These are phyloP conservation scores for Chymomyza caudatula DNA, from an alignment of 2,888 invertebrate genomes.

Conservation along the genomic window DNA sequence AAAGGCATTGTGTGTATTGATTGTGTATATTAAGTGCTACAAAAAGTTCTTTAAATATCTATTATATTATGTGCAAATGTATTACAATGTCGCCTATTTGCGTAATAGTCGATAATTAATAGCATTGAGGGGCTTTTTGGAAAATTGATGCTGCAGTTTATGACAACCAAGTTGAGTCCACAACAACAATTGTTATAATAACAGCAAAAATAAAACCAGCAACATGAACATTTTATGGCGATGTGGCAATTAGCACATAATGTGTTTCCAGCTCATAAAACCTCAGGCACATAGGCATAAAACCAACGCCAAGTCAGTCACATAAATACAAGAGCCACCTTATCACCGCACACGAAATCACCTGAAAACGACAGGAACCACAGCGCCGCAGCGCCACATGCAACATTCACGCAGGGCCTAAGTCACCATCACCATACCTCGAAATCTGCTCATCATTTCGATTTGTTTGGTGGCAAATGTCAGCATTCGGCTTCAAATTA, in stretches of 20 bases:
- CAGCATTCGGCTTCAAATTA: constrained; percentile 70
- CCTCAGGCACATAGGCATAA: constrained; percentile 24
- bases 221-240: constrained; percentile 46
- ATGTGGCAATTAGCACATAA: constrained; percentile 51
- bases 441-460: constrained; percentile 3
- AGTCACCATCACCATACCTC: neutral
- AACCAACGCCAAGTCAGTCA: constrained; percentile 48
- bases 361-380: constrained; percentile 13
- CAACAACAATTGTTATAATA: constrained; percentile 2
- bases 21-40: neutral
- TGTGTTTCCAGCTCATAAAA: constrained; percentile 28
- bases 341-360: constrained; percentile 4
- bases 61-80: neutral
- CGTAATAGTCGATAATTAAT: neutral
- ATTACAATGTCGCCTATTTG: no score
- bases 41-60: neutral
- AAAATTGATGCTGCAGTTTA: neutral
- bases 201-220: constrained; percentile 10
- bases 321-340: constrained; percentile 36
- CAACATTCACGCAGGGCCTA: neutral
- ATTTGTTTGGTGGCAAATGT: constrained; percentile 57
- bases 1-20: no score
- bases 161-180: constrained; percentile 2
- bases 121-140: neutral
- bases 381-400: neutral